Evolutionary conservation across 2,888 invertebrate species (phyloP).

Genomic region (Phengaris alcon): DNA sequence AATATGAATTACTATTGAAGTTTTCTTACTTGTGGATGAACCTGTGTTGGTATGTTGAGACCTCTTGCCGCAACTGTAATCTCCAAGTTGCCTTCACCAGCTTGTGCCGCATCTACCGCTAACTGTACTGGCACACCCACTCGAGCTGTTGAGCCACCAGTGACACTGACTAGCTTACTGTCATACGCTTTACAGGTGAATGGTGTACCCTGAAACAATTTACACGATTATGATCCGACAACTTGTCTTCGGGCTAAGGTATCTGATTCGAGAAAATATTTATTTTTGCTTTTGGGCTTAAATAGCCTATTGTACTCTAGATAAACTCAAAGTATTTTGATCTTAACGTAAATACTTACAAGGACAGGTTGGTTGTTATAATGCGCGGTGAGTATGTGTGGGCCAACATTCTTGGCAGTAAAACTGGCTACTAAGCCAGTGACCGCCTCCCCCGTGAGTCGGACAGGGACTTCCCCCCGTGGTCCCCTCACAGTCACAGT

Average conservation of each 20-base stretch:
- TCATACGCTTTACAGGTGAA: slow-evolving; percentile 96
- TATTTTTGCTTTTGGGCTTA: too few species aligned
- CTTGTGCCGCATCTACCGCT: slow-evolving; percentile 96
- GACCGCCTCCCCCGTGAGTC: slow-evolving; percentile 92
- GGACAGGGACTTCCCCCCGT: slow-evolving; percentile 90
- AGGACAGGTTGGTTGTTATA: slow-evolving; percentile 93
- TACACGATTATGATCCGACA: background rate
- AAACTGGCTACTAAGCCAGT: slow-evolving; percentile 94
- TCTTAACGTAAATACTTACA: slow-evolving; percentile 47
- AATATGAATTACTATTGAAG: too few species aligned
- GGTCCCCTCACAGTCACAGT: slow-evolving; percentile 95
- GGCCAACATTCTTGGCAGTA: slow-evolving; percentile 94
- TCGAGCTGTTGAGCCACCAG: slow-evolving; percentile 84
- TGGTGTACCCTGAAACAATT: slow-evolving; percentile 84
- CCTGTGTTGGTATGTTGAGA: slow-evolving; percentile 96
- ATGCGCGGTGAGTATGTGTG: slow-evolving; percentile 93
- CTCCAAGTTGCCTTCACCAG: slow-evolving; percentile 98
- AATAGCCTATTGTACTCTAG: too few species aligned
- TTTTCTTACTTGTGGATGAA: slow-evolving; percentile 89
- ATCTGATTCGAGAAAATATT: too few species aligned
- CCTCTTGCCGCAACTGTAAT: slow-evolving; percentile 97
- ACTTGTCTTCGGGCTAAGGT: background rate
- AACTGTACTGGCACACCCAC: slow-evolving; percentile 96
- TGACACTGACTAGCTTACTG: slow-evolving; percentile 90
- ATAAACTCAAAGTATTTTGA: background rate